Evolutionary conservation across 2,113 vertebrate genomes (phyloP).

Genomic region (Chloroceryle aenea): DNA sequence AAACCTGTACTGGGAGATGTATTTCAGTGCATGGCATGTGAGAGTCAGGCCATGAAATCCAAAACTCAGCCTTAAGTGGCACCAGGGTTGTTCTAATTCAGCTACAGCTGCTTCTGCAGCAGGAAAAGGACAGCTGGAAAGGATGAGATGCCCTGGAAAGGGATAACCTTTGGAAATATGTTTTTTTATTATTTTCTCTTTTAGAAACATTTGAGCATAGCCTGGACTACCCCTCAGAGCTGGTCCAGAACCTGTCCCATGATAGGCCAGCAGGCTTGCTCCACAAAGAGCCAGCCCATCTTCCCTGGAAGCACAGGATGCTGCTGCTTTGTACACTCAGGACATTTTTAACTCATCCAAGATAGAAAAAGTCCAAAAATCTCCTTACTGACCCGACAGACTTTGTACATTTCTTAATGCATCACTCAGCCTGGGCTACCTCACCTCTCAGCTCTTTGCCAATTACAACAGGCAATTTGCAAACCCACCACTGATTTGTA

Average conservation of each 20-base stretch:
- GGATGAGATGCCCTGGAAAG: neutral
- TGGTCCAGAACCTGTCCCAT: neutral
- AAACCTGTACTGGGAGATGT: neutral
- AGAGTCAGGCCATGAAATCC: neutral
- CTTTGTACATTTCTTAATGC: neutral
- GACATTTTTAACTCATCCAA: neutral
- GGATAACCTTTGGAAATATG: neutral
- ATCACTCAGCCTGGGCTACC: neutral
- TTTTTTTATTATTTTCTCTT: neutral
- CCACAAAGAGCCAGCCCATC: neutral
- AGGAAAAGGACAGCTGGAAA: neutral
- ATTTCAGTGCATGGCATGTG: neutral
- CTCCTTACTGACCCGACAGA: neutral
- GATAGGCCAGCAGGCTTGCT: accelerated
- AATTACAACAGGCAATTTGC: neutral
- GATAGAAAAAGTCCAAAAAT: neutral
- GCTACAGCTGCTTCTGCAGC: neutral
- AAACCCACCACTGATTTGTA: neutral
- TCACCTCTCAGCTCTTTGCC: neutral
- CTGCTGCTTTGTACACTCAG: neutral
- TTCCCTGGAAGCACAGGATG: neutral
- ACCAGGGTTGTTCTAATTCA: neutral
- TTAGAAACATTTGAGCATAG: neutral
- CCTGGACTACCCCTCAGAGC: neutral
- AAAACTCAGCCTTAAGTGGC: neutral